phyloP scores from a whole-genome alignment of 2,113 vertebrate species.

The Platycercus adscitus region DNA sequence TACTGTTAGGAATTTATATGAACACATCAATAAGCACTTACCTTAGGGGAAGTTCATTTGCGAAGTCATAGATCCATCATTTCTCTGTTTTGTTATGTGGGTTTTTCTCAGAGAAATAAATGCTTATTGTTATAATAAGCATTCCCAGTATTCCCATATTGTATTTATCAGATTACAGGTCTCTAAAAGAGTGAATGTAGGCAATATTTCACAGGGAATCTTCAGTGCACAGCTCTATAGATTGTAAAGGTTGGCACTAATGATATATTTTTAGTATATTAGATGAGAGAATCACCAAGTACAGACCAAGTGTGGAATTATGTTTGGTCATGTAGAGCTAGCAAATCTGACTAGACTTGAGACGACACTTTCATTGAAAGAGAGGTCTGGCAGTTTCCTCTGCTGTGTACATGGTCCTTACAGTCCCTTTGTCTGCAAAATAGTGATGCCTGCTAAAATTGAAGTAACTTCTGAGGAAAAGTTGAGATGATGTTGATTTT shows the following conservation, averaged over 20 bases:
- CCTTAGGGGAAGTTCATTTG: not conserved
- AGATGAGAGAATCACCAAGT: not conserved
- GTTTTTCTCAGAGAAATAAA: not conserved
- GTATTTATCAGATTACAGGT: not conserved
- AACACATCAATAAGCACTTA: not conserved
- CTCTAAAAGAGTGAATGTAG: not conserved
- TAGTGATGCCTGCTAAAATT: not conserved
- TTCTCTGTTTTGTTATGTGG: not conserved
- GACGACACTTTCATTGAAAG: not conserved
- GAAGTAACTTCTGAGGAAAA: not conserved
- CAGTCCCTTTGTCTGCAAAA: not conserved
- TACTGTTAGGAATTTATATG: not conserved
- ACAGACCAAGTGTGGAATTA: not conserved
- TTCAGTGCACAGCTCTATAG: not conserved
- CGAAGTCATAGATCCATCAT: not conserved
- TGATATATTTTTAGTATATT: not conserved
- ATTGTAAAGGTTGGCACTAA: not conserved
- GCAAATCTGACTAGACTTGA: not conserved
- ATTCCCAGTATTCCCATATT: not conserved
- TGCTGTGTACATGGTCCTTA: not conserved
- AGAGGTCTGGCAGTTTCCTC: not conserved
- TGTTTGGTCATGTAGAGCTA: not conserved
- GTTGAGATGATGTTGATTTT: not conserved
- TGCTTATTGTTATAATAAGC: not conserved
- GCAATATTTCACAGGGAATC: not conserved